Evolutionary conservation across 2,797 vertebrate species (phyloP).

Genomic region (Coranthus polyacanthus): DNA sequence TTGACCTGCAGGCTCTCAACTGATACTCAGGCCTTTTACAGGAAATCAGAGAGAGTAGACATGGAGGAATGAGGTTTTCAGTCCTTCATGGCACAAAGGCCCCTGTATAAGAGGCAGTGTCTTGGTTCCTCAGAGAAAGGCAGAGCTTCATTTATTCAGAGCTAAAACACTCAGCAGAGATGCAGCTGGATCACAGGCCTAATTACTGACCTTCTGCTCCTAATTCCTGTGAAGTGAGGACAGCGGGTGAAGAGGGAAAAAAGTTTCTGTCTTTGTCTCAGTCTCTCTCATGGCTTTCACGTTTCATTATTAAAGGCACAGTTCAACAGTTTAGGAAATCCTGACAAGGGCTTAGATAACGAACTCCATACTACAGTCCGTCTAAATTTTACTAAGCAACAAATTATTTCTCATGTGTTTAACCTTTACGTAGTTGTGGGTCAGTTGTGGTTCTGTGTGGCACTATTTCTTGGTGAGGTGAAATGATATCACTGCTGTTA

Average conservation of each 20-base stretch:
- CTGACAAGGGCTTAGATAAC: too few relatives aligned
- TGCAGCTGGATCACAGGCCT: conserved; percentile 45
- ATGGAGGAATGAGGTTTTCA: conserved; percentile 8
- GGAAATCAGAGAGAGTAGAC: conserved; percentile 36
- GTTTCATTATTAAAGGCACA: not conserved
- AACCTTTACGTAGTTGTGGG: too few relatives aligned
- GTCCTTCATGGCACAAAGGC: conserved; percentile 24
- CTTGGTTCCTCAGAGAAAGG: conserved; percentile 46
- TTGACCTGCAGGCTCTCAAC: conserved; percentile 45
- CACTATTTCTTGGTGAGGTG: too few relatives aligned
- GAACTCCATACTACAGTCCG: too few relatives aligned
- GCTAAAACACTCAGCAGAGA: conserved; percentile 56
- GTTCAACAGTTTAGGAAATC: too few relatives aligned
- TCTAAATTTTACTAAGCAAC: too few relatives aligned
- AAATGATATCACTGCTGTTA: too few relatives aligned
- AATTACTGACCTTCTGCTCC: conserved; percentile 72
- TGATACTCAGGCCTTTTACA: conserved; percentile 32
- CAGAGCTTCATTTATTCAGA: conserved; percentile 52
- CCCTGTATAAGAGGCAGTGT: conserved; percentile 1
- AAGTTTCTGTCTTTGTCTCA: conserved; percentile 39
- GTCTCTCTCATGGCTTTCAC: conserved; percentile 27
- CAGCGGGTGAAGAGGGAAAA: conserved; percentile 44
- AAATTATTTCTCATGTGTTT: too few relatives aligned
- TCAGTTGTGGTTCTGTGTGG: too few relatives aligned
- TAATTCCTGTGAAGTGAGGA: conserved; percentile 72